A percentile compares a stretch with the other conserved stretches of the same genome.
Evolutionary conservation across 2,888 invertebrate genomes (phyloP).

Genomic region (Himalopsyche japonica): DNA sequence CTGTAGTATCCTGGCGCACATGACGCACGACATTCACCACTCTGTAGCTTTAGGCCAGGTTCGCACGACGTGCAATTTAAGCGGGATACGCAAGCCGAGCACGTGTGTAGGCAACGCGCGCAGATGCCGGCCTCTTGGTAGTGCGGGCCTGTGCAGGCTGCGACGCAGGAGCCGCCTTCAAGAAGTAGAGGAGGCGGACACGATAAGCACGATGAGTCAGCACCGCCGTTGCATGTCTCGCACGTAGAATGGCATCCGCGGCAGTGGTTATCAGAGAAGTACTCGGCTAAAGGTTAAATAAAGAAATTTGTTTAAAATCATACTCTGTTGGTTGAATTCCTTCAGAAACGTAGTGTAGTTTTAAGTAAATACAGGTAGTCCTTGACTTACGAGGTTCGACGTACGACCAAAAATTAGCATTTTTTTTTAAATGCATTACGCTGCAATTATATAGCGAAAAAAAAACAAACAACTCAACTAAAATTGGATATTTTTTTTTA

Average conservation of each 20-base stretch:
- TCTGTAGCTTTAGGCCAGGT: slow-evolving; percentile 76
- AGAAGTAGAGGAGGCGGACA: slow-evolving; percentile 74
- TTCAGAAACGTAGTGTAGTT: no score
- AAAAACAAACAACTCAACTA: no score
- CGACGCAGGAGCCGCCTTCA: slow-evolving; percentile 74
- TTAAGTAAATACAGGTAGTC: no score
- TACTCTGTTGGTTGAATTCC: no score
- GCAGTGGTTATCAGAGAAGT: slow-evolving; percentile 69
- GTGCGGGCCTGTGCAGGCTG: slow-evolving; percentile 75
- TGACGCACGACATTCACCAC: slow-evolving; percentile 79
- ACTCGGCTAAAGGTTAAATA: slow-evolving; percentile 58
- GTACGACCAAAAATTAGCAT: no score
- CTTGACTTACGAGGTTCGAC: no score
- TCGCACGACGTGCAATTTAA: slow-evolving; percentile 80
- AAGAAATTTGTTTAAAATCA: no score
- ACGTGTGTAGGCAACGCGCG: slow-evolving; percentile 78
- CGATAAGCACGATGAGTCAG: slow-evolving; percentile 73
- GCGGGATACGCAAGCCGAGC: slow-evolving; percentile 75
- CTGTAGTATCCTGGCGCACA: slow-evolving; percentile 85
- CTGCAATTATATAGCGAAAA: no score
- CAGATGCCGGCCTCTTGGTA: slow-evolving; percentile 73
- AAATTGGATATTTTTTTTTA: no score
- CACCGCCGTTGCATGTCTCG: slow-evolving; percentile 79
- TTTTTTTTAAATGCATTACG: no score
- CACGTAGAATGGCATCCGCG: slow-evolving; percentile 77